These are phyloP conservation scores for Zapornia atra DNA, from an alignment of 2,113 vertebrate species.

Conservation along the genomic window DNA sequence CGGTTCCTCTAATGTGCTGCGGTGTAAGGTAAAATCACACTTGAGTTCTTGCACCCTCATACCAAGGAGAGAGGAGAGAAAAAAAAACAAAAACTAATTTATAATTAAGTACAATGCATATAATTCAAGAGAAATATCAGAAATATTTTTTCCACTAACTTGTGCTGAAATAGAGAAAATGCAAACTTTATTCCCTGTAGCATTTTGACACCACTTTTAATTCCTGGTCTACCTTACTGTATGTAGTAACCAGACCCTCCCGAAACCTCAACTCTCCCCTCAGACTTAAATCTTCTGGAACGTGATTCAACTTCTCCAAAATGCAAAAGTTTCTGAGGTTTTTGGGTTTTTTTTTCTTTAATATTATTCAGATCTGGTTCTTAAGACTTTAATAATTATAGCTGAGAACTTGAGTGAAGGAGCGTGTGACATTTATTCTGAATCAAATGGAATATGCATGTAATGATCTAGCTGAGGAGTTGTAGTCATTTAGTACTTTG, in stretches of 20 bases:
- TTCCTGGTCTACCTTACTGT: neutral
- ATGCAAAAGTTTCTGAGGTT: accelerated
- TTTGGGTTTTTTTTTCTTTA: neutral
- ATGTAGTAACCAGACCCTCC: neutral
- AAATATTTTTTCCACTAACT: neutral
- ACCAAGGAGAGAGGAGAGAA: neutral
- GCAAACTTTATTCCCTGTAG: neutral
- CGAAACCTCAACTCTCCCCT: neutral
- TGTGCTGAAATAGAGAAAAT: neutral
- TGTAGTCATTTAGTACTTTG: neutral
- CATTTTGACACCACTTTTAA: neutral
- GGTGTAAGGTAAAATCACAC: neutral
- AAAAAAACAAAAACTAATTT: neutral
- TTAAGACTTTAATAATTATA: neutral
- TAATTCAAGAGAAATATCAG: neutral
- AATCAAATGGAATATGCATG: neutral
- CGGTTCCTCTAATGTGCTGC: accelerated
- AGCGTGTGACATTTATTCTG: neutral
- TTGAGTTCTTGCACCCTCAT: neutral
- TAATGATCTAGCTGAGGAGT: neutral
- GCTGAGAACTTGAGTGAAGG: neutral
- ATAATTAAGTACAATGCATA: neutral
- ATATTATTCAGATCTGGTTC: neutral
- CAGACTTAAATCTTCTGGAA: neutral
- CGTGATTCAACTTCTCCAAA: neutral